phyloP scores from a whole-genome alignment of 2,888 invertebrate genomes.

The Plebejus anna region DNA sequence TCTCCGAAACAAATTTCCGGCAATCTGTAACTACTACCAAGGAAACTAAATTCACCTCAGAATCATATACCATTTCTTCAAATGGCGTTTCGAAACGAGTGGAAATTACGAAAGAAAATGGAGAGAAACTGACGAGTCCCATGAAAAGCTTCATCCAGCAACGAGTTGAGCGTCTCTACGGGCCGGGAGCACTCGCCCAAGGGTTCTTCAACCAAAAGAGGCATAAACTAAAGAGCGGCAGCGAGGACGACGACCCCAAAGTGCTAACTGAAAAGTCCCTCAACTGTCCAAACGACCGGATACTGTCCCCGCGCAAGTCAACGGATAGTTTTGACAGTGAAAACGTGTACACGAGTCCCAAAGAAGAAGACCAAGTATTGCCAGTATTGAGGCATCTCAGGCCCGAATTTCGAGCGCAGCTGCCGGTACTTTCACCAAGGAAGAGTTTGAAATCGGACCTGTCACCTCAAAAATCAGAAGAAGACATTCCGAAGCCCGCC shows the following conservation, averaged over 20 bases:
- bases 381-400: conserved; percentile 91
- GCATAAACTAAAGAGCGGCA: conserved; percentile 66
- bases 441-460: conserved; percentile 58
- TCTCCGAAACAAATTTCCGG: conserved; percentile 71
- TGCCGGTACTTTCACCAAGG: conserved; percentile 85
- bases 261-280: conserved; percentile 66
- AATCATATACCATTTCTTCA: conserved; percentile 72
- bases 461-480: conserved; percentile 58
- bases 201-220: conserved; percentile 87
- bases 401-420: conserved; percentile 91
- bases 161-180: conserved; percentile 92
- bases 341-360: conserved; percentile 54
- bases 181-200: conserved; percentile 91
- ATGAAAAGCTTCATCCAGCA: conserved; percentile 92
- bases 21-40: conserved; percentile 64
- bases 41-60: conserved; percentile 56
- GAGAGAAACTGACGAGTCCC: conserved; percentile 69
- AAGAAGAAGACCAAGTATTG: conserved; percentile 66
- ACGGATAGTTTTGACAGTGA: conserved; percentile 50
- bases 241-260: conserved; percentile 64
- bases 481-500: conserved; percentile 55
- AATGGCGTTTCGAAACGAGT: conserved; percentile 70
- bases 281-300: conserved; percentile 58
- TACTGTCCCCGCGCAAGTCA: conserved; percentile 53
- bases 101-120: conserved; percentile 73